phyloP scores from a whole-genome alignment of 1,140 invertebrate genomes.

The Drosophila truncata region DNA sequence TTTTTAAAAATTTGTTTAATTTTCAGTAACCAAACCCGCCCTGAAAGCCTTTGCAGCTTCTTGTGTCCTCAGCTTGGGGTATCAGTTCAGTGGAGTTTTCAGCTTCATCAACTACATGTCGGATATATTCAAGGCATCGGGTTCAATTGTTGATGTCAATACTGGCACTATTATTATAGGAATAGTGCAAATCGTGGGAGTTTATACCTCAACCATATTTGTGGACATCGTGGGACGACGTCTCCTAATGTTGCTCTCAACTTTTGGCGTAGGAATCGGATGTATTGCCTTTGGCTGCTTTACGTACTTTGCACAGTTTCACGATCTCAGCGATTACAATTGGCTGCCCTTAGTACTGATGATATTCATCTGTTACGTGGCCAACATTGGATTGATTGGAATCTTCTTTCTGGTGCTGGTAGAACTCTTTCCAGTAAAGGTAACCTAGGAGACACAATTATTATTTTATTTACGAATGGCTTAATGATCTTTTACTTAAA shows the following conservation, averaged over 20 bases:
- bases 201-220: constrained; percentile 72
- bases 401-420: constrained; percentile 74
- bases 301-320: constrained; percentile 42
- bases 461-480: background rate
- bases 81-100: constrained; percentile 86
- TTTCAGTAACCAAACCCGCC: constrained; percentile 57
- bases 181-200: constrained; percentile 72
- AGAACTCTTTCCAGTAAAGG: constrained; percentile 79
- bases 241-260: constrained; percentile 78
- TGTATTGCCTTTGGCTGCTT: constrained; percentile 72
- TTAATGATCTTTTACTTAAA: constrained; percentile 17
- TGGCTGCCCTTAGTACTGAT: constrained; percentile 77
- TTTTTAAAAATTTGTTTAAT: no score
- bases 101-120: constrained; percentile 87
- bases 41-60: constrained; percentile 58
- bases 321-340: constrained; percentile 51
- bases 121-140: constrained; percentile 89
- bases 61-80: constrained; percentile 53
- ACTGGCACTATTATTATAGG: constrained; percentile 91
- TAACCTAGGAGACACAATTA: constrained; percentile 3
- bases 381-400: constrained; percentile 72
- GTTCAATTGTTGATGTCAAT: constrained; percentile 87
- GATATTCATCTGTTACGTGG: constrained; percentile 66
- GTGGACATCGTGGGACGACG: constrained; percentile 79
- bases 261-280: constrained; percentile 67